phyloP scores from a whole-genome alignment of 2,797 vertebrate genomes.

The Tympanoctomys barrerae region DNA sequence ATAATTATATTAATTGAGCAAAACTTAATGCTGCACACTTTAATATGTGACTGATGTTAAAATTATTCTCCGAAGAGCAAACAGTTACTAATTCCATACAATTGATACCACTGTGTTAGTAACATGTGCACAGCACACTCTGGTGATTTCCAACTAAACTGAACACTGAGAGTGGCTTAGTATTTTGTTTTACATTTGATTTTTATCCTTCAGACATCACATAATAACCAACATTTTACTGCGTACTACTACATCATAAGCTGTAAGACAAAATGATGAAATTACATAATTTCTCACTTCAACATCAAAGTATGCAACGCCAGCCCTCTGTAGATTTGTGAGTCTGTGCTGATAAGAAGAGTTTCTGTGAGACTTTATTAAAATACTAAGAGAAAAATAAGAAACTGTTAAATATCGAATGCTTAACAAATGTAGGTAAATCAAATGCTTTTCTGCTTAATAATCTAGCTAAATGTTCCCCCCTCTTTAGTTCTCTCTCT shows the following conservation, averaged over 20 bases:
- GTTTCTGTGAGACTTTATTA: not conserved
- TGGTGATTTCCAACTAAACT: slow-evolving; percentile 42
- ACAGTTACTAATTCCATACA: not conserved
- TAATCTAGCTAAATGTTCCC: not conserved
- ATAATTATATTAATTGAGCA: slow-evolving; percentile 55
- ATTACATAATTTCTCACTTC: not conserved
- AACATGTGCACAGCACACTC: not conserved
- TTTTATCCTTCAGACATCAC: not conserved
- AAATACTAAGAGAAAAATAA: slow-evolving; percentile 46
- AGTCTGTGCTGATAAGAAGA: not conserved
- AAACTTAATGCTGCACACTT: slow-evolving; percentile 34
- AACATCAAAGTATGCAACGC: not conserved
- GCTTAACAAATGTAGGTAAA: not conserved
- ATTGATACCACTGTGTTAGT: not conserved
- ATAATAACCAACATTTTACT: slow-evolving; percentile 11
- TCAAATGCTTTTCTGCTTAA: not conserved
- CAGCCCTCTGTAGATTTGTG: not conserved
- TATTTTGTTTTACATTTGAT: slow-evolving; percentile 27
- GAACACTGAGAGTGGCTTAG: not conserved
- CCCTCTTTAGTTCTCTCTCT: not conserved
- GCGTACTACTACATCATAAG: not conserved
- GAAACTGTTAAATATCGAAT: not conserved
- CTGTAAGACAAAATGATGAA: slow-evolving; percentile 25
- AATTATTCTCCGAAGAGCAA: not conserved
- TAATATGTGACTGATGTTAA: slow-evolving; percentile 10